A percentile compares a stretch with the other conserved stretches of the same genome.
Evolutionary conservation across 2,888 invertebrate genomes (phyloP).

Genomic region (Calliopum simillimum): DNA sequence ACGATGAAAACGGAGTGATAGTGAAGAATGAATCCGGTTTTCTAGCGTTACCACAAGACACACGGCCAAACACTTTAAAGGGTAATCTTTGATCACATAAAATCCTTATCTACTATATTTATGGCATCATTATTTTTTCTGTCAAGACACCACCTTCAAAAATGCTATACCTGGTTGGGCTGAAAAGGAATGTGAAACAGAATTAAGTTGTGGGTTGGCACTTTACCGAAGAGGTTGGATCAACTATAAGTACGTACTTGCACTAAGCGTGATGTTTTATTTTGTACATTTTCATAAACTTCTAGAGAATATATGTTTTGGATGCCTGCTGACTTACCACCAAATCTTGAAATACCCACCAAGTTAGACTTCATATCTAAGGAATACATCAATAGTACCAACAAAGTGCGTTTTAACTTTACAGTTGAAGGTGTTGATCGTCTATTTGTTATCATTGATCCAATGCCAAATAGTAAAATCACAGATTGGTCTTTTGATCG

Average conservation of each 20-base stretch:
- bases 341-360: constrained; percentile 49
- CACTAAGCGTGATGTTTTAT: neutral
- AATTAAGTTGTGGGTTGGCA: constrained; percentile 59
- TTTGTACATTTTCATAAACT: neutral
- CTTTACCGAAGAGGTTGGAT: constrained; percentile 60
- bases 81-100: constrained; percentile 16
- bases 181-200: constrained; percentile 49
- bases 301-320: constrained; percentile 56
- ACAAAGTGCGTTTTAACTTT: constrained; percentile 51
- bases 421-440: constrained; percentile 57
- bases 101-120: too few species aligned
- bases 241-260: constrained; percentile 55
- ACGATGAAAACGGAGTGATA: constrained; percentile 49
- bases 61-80: constrained; percentile 43
- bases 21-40: constrained; percentile 66
- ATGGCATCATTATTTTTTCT: neutral
- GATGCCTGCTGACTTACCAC: constrained; percentile 53
- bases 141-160: constrained; percentile 50
- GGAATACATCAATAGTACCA: constrained; percentile 31
- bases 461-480: constrained; percentile 47
- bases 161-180: constrained; percentile 54
- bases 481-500: constrained; percentile 57
- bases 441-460: constrained; percentile 58
- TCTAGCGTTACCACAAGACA: constrained; percentile 68
- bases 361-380: constrained; percentile 49